phyloP scores from a whole-genome alignment of 2,888 invertebrate species.

The Pterostichus madidus region DNA sequence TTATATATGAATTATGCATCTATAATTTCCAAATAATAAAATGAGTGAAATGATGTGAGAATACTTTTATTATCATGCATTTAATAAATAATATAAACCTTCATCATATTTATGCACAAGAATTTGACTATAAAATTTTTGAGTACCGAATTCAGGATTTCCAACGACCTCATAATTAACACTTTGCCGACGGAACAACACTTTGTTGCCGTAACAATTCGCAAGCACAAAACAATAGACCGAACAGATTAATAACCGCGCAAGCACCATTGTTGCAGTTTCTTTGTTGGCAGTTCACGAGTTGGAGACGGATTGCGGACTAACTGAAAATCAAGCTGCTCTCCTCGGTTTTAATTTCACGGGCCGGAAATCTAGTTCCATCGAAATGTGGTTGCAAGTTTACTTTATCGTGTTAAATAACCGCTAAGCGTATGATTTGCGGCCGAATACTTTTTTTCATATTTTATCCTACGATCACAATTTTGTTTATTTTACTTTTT shows the following conservation, averaged over 20 bases:
- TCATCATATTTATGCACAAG: conserved; percentile 39
- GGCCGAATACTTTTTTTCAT: conserved; percentile 17
- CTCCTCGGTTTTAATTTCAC: conserved; percentile 35
- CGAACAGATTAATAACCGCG: not conserved
- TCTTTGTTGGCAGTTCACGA: not conserved
- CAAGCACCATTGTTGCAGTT: conserved; percentile 30
- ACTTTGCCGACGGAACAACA: conserved; percentile 5
- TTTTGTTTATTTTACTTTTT: conserved; percentile 39
- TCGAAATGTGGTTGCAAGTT: conserved; percentile 46
- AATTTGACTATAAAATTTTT: conserved; percentile 63
- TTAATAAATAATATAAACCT: conserved; percentile 62
- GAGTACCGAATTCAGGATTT: conserved; percentile 58
- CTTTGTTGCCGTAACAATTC: conserved; percentile 3
- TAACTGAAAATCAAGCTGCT: conserved; percentile 6
- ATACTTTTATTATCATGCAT: conserved; percentile 30
- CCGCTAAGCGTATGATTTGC: conserved; percentile 35
- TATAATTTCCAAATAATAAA: too few relatives aligned
- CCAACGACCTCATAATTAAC: conserved; percentile 10
- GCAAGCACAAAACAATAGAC: conserved; percentile 10
- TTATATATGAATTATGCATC: too few relatives aligned
- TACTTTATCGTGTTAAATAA: conserved; percentile 46
- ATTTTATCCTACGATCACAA: not conserved
- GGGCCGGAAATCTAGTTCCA: conserved; percentile 45
- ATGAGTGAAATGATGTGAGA: too few relatives aligned
- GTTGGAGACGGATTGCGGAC: conserved; percentile 2